phyloP scores from a whole-genome alignment of 2,113 vertebrate genomes.

The Chionomys nivalis region DNA sequence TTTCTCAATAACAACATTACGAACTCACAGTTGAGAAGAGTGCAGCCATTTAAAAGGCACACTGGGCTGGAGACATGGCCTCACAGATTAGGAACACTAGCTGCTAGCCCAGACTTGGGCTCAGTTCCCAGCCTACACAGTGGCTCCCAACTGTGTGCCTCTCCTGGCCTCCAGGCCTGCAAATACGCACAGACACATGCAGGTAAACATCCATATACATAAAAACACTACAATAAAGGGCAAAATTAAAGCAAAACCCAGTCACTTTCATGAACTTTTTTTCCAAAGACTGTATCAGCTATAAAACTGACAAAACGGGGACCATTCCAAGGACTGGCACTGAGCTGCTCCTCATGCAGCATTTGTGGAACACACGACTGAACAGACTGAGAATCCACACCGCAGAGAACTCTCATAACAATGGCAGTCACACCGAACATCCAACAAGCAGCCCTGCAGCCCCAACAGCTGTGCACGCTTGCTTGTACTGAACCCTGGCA shows the following conservation, averaged over 20 bases:
- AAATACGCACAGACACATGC: neutral
- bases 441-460: neutral
- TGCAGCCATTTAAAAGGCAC: neutral
- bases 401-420: neutral
- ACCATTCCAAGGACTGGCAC: slow-evolving; percentile 16
- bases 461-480: neutral
- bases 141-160: neutral
- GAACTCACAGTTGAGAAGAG: neutral
- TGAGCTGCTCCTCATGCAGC: neutral
- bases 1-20: slow-evolving; percentile 25
- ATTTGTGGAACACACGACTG: neutral
- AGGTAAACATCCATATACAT: neutral
- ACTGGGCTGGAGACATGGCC: neutral
- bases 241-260: slow-evolving; percentile 21
- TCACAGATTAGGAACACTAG: neutral
- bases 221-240: neutral
- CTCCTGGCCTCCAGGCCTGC: neutral
- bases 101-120: neutral
- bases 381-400: slow-evolving; percentile 53
- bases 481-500: neutral
- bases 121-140: neutral
- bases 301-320: slow-evolving; percentile 49
- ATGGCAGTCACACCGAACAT: neutral
- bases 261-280: slow-evolving; percentile 5
- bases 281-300: neutral